Base-by-base conservation (phyloP, 2,888 invertebrate species). In the Leucozona laternaria region DNA sequence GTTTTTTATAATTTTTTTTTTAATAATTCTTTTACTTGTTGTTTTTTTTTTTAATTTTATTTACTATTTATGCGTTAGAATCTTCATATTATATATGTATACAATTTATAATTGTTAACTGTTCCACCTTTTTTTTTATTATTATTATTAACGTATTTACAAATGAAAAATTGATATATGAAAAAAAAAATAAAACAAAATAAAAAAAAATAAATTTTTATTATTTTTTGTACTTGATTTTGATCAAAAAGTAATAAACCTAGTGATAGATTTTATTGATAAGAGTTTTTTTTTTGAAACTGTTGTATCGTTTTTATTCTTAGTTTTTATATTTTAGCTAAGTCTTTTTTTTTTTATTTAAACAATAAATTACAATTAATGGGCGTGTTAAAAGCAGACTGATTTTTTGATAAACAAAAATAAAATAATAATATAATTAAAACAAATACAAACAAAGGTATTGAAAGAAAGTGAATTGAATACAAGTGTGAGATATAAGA, bases 61-160 rank as follows among this genome's bases (percentile, higher is more conserved):
- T 83, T 76, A 79, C 80, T 88, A 84, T 84, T 84, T 88, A 84
- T 84, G 84, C 83, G 88, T 84, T 88, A 77, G 84, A 88, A 77
- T 88, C 84, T 84, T 80, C 84, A 87, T 83, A 88, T 88, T 89
- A 88, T 89, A 89, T 89, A 89, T 88, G 90, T 90, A 90, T 90
- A 90, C 89, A 90, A 89, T 73, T 88, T 82, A 87, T 78, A 68
- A 87, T 85, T 85, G 88, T 88, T 88, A 89, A 90, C 89, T 90
- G 90, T 91, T 91, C 91, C 90, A 90, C 90, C 90, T 91, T 91
- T 91, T 91, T 90, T 91, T 90, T 91, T 90, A 91, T 77, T 91
- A 91, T 91, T 90, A 91, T 91, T 90, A 91, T 78, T 91, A 91
- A 90, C 91, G 91, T 91, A 91, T 91, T 91, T 91, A 91, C 91